Percentiles rank a stretch among this genome's conserved stretches.
Conservation (phyloP, 2,797 vertebrate genomes). For the Rhinella marina region DNA sequence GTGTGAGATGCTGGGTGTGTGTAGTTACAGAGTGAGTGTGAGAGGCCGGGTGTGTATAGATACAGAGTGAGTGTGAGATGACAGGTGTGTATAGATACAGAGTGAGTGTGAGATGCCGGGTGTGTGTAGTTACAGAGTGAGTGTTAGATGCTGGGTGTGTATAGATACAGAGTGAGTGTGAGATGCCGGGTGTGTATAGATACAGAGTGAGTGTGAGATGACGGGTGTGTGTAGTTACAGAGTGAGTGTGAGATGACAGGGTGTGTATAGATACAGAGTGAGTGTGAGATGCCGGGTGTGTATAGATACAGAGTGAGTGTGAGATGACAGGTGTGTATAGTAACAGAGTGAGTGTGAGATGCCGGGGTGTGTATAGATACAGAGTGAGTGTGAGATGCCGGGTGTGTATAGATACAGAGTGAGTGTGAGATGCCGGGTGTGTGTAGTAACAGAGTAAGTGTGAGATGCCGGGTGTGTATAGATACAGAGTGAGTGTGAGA, state of each 20-base stretch:
- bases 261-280: too few relatives aligned
- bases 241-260: too few relatives aligned
- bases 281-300: too few relatives aligned
- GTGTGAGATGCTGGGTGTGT: not conserved
- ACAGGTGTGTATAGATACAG: not conserved
- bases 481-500: not conserved
- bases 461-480: not conserved
- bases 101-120: not conserved
- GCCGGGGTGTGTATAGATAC: too few relatives aligned
- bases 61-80: not conserved
- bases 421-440: not conserved
- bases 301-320: not conserved
- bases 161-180: not conserved
- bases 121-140: not conserved
- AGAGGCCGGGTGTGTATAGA: not conserved
- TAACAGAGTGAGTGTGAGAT: too few relatives aligned
- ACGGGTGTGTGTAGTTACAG: not conserved
- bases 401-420: not conserved
- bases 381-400: not conserved
- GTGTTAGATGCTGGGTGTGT: not conserved
- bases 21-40: not conserved
- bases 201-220: not conserved
- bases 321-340: not conserved
- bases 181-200: not conserved
- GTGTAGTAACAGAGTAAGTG: not conserved